Evolutionary conservation across 2,113 vertebrate species (phyloP), one percentile per base, ranked within the genome.

Genomic region (Phylloscopus whistleri): DNA sequence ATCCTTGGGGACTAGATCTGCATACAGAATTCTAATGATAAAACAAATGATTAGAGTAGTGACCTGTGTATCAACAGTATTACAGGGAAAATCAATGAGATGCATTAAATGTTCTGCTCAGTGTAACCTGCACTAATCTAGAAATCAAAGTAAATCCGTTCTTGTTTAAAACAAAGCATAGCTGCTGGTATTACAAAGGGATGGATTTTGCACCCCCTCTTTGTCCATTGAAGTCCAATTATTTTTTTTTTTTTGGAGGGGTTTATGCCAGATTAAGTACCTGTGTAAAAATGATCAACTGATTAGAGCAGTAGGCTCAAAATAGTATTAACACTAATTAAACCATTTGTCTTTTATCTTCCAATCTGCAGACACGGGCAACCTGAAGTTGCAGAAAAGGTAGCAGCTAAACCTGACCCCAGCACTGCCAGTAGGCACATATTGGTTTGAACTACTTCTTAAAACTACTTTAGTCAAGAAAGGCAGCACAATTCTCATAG

Each of bases 131-230:
- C 24, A 30, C 48, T 94, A 87, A 95, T 93, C 43, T 55, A 86
- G 55, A 91, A 95, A 95, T 94, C 87, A 91, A 95, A 93, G 91
- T 35, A 94, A 94, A 95, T 87, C 4, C 22, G 67, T 59, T 83
- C 59, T 77, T 77, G 18, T 76, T 85, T 75, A 85, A 95, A 94
- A 69, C 46, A 76, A 87, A 20, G 27, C 37, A 55, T 8, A 89
- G 16, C 35, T 68, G 76, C 10, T 37, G 37, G 44, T 74, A 73
- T 16, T 58, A 87, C n/a, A 26, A 84, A 66, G n/a, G 31, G 31
- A 85, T 43, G 14, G 59, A 83, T 48, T 70, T 87, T 49, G 58
- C 41, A 77, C 30, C 9, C 13, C 13, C 10, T 3, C 27, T 59
- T 87, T 51, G 24, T 30, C 41, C 58, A 55, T 0, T 76, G 58